Conservation (phyloP, 2,888 invertebrate genomes). For the Drosophila fulvimacula region DNA sequence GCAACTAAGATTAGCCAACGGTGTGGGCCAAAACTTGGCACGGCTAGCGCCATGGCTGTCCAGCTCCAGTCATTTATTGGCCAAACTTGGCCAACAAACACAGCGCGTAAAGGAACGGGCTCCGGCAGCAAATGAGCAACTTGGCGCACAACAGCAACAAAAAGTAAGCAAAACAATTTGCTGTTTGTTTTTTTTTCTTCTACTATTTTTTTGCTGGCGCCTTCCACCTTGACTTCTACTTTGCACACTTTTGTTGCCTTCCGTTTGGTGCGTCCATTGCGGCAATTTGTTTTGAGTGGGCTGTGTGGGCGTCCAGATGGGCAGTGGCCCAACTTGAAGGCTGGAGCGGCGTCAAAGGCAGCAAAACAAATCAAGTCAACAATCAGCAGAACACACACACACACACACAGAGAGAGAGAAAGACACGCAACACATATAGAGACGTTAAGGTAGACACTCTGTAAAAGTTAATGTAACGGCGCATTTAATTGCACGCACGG, state of each 20-base stretch:
- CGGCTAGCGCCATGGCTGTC: conserved; percentile 36
- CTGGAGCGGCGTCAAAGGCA: conserved; percentile 63
- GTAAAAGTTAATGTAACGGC: conserved; percentile 81
- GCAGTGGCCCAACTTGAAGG: too few species aligned
- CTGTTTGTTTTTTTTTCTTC: conserved; percentile 50
- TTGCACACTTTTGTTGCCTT: conserved; percentile 12
- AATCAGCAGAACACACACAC: conserved; percentile 73
- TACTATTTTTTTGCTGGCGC: background rate
- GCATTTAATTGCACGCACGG: conserved; percentile 81
- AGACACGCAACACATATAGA: conserved; percentile 37
- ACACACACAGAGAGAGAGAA: conserved; percentile 16
- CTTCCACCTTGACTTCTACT: conserved; percentile 20
- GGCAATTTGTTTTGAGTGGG: conserved; percentile 81
- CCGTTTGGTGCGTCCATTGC: conserved; percentile 45
- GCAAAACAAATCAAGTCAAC: conserved; percentile 82
- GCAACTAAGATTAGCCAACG: conserved; percentile 36
- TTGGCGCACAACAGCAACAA: conserved; percentile 71
- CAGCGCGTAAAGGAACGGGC: conserved; percentile 48
- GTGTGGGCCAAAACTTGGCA: conserved; percentile 7
- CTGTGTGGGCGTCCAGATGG: conserved; percentile 37
- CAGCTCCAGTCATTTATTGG: conserved; percentile 72
- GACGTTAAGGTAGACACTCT: conserved; percentile 74
- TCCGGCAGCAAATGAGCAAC: conserved; percentile 73
- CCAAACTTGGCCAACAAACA: conserved; percentile 65
- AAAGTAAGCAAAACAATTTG: conserved; percentile 79